phyloP scores from a whole-genome alignment of 2,888 invertebrate genomes.

The Deilephila elpenor region DNA sequence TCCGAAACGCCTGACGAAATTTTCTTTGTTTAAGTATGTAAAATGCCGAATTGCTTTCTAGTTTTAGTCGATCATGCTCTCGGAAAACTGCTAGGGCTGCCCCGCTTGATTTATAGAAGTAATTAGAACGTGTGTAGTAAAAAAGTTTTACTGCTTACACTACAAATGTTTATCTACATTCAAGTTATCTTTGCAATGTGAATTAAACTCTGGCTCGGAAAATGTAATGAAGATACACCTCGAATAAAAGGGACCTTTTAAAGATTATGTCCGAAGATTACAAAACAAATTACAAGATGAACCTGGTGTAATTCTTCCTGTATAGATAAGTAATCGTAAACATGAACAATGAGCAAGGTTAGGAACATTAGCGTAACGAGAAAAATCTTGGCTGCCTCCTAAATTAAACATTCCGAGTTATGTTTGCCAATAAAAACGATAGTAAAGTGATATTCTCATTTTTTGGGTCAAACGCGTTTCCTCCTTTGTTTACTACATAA shows the following conservation, averaged over 20 bases:
- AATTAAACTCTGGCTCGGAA: too few relatives aligned
- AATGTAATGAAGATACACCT: too few relatives aligned
- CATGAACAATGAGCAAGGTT: background rate
- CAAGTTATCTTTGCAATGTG: too few relatives aligned
- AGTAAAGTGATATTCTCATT: background rate
- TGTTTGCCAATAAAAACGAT: conserved; percentile 13
- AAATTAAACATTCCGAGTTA: conserved; percentile 20
- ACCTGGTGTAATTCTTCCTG: background rate
- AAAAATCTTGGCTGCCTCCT: background rate
- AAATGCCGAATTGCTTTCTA: background rate
- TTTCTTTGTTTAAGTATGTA: background rate
- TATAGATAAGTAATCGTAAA: background rate
- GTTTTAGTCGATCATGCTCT: background rate
- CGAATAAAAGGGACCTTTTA: too few relatives aligned
- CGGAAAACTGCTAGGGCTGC: background rate
- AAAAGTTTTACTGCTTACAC: too few relatives aligned
- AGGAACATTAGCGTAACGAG: conserved; percentile 2
- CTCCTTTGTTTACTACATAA: conserved; percentile 8
- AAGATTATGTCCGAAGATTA: background rate
- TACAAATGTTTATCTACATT: too few relatives aligned
- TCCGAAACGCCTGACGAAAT: conserved; percentile 3
- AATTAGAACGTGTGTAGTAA: too few relatives aligned
- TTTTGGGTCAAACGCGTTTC: conserved; percentile 13
- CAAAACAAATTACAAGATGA: background rate
- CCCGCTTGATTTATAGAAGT: too few relatives aligned